Percentiles rank a stretch among this genome's conserved stretches.
Conservation (phyloP, 2,113 vertebrate genomes). For the Eolophus roseicapilla region DNA sequence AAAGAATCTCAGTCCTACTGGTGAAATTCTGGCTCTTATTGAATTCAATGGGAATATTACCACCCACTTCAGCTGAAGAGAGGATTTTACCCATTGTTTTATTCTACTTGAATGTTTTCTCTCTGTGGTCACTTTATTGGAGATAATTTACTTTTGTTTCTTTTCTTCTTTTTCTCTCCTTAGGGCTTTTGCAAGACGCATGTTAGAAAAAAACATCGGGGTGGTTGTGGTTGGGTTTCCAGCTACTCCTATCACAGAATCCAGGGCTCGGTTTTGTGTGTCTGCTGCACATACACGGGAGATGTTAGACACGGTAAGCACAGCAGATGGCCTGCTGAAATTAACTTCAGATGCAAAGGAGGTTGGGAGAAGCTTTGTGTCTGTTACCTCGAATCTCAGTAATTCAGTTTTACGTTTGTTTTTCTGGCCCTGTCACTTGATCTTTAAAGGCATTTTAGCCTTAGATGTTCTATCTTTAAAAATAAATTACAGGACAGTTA, state of each 20-base stretch:
- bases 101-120: constrained; percentile 1
- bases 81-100: neutral
- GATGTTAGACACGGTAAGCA: constrained; percentile 86
- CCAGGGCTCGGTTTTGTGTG: constrained; percentile 89
- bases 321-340: constrained; percentile 36
- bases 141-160: neutral
- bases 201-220: constrained; percentile 85
- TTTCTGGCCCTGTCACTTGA: neutral
- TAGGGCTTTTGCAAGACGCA: constrained; percentile 87
- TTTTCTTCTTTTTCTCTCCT: neutral
- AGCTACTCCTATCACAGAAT: constrained; percentile 88
- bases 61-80: neutral
- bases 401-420: constrained; percentile 6
- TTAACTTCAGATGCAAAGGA: constrained; percentile 5
- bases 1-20: neutral
- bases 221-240: constrained; percentile 95
- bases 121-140: neutral
- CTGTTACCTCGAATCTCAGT: neutral
- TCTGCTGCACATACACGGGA: constrained; percentile 87
- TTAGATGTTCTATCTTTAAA: neutral
- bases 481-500: neutral
- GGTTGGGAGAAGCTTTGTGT: neutral
- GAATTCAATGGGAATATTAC: neutral
- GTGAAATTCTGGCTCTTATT: neutral
- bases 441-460: neutral